Evolutionary conservation across 1,140 invertebrate species (phyloP), one percentile per base, ranked within the genome.

Genomic region (Theocolax elegans): DNA sequence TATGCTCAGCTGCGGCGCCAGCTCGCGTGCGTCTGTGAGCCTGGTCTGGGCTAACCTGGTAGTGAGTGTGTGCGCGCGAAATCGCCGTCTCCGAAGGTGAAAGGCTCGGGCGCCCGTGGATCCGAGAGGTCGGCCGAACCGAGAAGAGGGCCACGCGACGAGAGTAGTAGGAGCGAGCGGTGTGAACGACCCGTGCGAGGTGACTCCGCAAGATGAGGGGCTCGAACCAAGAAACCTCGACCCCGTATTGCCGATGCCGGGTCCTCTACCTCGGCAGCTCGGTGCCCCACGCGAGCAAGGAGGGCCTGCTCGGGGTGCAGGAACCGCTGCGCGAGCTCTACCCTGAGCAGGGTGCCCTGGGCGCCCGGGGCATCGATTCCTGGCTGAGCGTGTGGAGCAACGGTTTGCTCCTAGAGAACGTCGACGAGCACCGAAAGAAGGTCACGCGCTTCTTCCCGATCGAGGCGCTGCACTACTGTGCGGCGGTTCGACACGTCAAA

Each of bases 351-450:
- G 95, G 95, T 6, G 93, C 93, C 3, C 75, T 90, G 2, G 93
- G 93, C 1, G 93, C 94, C 38, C 91, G 94, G 77, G 97, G 97
- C 53, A 98, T 99, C 75, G 97, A 99, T 81, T 97, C 96, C 53
- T 99, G 97, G 95, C 87, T 99, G 27, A 97, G 94, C 75, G 96
- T 99, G 25, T 98, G 97, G 94, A 96, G 94, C 63, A 98, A 98
- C 80, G 97, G 97, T 51, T 91, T 99, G 53, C 87, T 99, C 17
- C 81, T 99, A 67, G 96, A 99, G 84, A 99, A 99, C 83, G 93
- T 99, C 1, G 96, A 98, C 81, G 97, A 98, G 83, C 93, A 96
- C 77, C 92, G 94, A 62, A 95, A 97, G 78, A 94, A 96, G 81
- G 94, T 99, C 51, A 96, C 96, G 23, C 89, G 97, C 73, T 99